These are phyloP conservation scores for Hirundo rustica DNA, from an alignment of 2,797 vertebrate species.

Conservation along the genomic window DNA sequence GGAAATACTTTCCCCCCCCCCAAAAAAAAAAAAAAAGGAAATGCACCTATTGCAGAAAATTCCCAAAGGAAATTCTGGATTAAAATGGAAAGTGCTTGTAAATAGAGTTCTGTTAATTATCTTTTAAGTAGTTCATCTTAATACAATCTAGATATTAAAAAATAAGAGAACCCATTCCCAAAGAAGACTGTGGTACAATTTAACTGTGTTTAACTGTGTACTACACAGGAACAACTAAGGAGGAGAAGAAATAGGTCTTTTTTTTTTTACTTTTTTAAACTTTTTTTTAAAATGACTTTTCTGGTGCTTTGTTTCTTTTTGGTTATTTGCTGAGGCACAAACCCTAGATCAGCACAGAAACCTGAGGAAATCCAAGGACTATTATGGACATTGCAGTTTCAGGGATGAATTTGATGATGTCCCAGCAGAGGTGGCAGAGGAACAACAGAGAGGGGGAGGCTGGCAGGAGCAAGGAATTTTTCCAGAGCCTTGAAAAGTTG, in stretches of 20 bases:
- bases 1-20: not conserved
- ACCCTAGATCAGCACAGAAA: not conserved
- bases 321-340: not conserved
- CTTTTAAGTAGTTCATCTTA: not conserved
- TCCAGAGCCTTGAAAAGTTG: not conserved
- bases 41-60: not conserved
- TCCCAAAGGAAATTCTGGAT: not conserved
- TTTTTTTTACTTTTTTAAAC: not conserved
- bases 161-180: not conserved
- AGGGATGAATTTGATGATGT: not conserved
- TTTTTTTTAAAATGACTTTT: not conserved
- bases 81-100: not conserved
- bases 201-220: no score
- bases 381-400: not conserved
- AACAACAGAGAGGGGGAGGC: not conserved
- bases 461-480: not conserved
- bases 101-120: not conserved
- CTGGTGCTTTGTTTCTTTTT: not conserved
- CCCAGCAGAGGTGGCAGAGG: not conserved
- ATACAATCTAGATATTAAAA: not conserved
- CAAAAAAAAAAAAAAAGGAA: rapidly evolving
- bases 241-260: not conserved
- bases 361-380: not conserved
- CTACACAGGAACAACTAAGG: not conserved
- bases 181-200: not conserved